These are phyloP conservation scores for Parapsyche elsis DNA, from an alignment of 1,140 invertebrate genomes.

Conservation along the genomic window DNA sequence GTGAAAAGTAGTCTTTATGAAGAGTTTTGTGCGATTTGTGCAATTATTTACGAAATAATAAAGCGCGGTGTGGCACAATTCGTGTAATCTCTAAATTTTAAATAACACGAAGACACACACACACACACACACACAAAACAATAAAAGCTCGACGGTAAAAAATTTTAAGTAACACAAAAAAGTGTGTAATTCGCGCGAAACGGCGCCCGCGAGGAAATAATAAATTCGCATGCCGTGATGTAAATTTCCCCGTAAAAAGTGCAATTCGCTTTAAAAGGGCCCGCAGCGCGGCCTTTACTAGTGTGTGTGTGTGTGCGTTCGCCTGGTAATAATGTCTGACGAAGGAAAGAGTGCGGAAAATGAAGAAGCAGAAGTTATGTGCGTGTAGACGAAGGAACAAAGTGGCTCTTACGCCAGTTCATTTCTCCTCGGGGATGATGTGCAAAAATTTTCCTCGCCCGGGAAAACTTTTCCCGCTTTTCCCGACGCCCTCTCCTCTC, in stretches of 20 bases:
- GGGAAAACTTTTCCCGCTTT: constrained; percentile 20
- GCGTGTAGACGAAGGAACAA: constrained; percentile 44
- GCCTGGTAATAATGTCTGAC: background rate
- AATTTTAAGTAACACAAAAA: background rate
- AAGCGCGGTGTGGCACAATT: no score
- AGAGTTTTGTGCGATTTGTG: no score
- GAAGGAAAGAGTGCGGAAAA: constrained; percentile 41
- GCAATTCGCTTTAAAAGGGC: constrained; percentile 36
- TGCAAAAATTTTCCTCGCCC: constrained; percentile 36
- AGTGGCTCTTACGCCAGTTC: constrained; percentile 44
- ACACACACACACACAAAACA: no score
- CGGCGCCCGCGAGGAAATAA: constrained; percentile 32
- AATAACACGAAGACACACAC: no score
- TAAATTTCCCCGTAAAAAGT: constrained; percentile 32
- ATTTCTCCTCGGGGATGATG: constrained; percentile 48
- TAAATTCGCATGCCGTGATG: constrained; percentile 31
- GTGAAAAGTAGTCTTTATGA: no score
- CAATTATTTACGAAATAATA: no score
- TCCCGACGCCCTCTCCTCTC: background rate
- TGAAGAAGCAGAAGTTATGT: constrained; percentile 44
- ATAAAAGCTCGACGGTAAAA: no score
- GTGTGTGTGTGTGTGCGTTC: background rate
- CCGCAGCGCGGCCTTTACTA: background rate
- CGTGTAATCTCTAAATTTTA: no score
- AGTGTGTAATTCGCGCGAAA: constrained; percentile 32